Evolutionary conservation across 2,797 vertebrate genomes (phyloP).

Genomic region (Ambastaia sidthimunki): DNA sequence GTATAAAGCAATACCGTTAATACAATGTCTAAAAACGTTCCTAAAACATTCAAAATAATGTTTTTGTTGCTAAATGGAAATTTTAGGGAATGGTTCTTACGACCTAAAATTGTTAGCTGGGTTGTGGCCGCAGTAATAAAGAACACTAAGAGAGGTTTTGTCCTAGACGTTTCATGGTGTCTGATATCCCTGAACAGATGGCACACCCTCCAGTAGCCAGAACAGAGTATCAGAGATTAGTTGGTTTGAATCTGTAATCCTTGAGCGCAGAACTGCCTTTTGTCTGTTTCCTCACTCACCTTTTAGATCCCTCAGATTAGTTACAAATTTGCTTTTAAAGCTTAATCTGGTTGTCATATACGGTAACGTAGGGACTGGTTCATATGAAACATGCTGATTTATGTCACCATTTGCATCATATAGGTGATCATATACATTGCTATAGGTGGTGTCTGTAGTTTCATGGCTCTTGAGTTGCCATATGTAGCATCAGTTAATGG

Average conservation of each 20-base stretch:
- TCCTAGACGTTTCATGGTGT: conserved; percentile 39
- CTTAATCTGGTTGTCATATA: conserved; percentile 24
- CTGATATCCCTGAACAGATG: conserved; percentile 59
- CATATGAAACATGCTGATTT: conserved; percentile 28
- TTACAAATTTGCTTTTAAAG: conserved; percentile 28
- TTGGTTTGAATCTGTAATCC: conserved; percentile 52
- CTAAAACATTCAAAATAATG: too few species aligned
- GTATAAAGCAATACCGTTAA: too few species aligned
- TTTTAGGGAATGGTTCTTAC: too few species aligned
- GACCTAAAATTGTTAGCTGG: too few species aligned
- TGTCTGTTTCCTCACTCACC: conserved; percentile 38
- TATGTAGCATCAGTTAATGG: background rate
- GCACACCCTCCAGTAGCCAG: conserved; percentile 41
- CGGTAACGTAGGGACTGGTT: conserved; percentile 17
- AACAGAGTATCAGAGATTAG: conserved; percentile 33
- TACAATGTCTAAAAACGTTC: too few species aligned
- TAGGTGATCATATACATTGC: too few species aligned
- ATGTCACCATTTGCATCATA: too few species aligned
- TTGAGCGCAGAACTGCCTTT: conserved; percentile 41
- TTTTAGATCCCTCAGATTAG: conserved; percentile 39
- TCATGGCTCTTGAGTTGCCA: too few species aligned
- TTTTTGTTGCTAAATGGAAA: too few species aligned
- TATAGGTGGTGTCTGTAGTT: too few species aligned
- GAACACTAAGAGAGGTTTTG: conserved; percentile 10
- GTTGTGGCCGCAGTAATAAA: background rate